These are phyloP conservation scores for Pipa parva DNA, from an alignment of 2,113 vertebrate species.

Conservation along the genomic window DNA sequence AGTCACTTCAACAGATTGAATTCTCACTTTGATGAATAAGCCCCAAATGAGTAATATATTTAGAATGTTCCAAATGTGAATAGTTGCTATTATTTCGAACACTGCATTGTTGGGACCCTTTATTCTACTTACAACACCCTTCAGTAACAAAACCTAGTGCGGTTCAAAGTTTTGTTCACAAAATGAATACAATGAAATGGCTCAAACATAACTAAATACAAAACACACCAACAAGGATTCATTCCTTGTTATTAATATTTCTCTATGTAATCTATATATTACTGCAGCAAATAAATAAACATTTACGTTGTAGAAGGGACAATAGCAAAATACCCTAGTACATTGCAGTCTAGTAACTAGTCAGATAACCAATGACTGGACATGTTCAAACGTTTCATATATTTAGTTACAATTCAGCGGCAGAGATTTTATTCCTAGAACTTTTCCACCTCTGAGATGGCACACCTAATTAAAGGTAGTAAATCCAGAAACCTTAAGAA, in stretches of 20 bases:
- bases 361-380: neutral
- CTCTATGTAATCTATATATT: slow-evolving; percentile 73
- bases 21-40: too few species aligned
- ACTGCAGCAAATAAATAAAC: slow-evolving; percentile 79
- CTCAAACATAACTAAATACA: slow-evolving; percentile 67
- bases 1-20: too few species aligned
- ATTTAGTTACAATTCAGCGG: too few species aligned
- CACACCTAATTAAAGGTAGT: too few species aligned
- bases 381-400: neutral
- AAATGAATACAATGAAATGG: slow-evolving; percentile 62
- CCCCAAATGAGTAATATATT: too few species aligned
- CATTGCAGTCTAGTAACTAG: slow-evolving; percentile 62
- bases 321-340: slow-evolving; percentile 72
- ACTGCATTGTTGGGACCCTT: slow-evolving; percentile 27
- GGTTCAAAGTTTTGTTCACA: slow-evolving; percentile 26
- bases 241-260: slow-evolving; percentile 65
- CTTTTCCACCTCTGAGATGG: too few species aligned
- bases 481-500: neutral
- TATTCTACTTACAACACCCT: slow-evolving; percentile 12
- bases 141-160: slow-evolving; percentile 6
- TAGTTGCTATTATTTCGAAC: neutral
- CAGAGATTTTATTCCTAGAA: too few species aligned
- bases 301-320: slow-evolving; percentile 64
- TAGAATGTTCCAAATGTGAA: neutral
- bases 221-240: slow-evolving; percentile 54